phyloP scores from a whole-genome alignment of 2,113 vertebrate species.

The Spea bombifrons region DNA sequence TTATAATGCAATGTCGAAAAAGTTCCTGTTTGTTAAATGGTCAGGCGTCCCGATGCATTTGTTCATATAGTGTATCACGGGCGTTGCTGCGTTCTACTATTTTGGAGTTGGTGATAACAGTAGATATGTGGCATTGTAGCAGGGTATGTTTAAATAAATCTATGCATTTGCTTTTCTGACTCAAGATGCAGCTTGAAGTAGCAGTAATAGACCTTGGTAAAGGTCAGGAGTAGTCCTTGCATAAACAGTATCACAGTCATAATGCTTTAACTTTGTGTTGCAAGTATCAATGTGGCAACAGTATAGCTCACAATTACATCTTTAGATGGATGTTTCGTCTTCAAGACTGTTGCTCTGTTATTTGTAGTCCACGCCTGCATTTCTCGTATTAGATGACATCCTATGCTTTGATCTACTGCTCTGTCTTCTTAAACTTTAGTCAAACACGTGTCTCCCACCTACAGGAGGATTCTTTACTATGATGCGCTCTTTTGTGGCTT shows the following conservation, averaged over 20 bases:
- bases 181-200: not conserved
- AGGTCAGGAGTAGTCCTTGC: not conserved
- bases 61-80: too few species aligned
- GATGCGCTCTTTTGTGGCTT: constrained; percentile 56
- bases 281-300: not conserved
- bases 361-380: not conserved
- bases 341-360: not conserved
- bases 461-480: not conserved
- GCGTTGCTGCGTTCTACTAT: too few species aligned
- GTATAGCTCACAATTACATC: not conserved
- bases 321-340: not conserved
- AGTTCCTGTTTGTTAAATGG: too few species aligned
- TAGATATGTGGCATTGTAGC: too few species aligned
- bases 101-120: too few species aligned
- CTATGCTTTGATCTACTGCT: not conserved
- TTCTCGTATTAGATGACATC: not conserved
- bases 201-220: not conserved
- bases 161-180: too few species aligned
- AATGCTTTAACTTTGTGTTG: not conserved
- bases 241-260: not conserved
- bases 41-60: too few species aligned
- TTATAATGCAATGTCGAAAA: too few species aligned
- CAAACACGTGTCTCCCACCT: constrained; percentile 40
- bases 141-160: too few species aligned
- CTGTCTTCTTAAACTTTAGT: not conserved